phyloP scores from a whole-genome alignment of 2,888 invertebrate species.

The Pachydiplax longipennis region DNA sequence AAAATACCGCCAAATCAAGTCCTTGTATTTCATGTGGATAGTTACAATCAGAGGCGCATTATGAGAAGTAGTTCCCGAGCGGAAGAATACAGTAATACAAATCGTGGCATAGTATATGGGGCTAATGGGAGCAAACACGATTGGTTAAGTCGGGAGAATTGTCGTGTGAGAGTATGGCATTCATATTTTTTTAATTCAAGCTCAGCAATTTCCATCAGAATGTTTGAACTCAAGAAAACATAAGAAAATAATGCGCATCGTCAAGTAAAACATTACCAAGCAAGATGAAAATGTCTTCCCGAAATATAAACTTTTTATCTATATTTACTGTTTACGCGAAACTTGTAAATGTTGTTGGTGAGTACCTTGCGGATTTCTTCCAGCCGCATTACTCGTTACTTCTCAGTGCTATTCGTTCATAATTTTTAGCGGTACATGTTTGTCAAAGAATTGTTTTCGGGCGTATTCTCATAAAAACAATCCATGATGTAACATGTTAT shows the following conservation, averaged over 20 bases:
- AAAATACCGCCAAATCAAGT: background rate
- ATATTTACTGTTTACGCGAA: slow-evolving; percentile 36
- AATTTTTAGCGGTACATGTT: no score
- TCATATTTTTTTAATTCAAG: background rate
- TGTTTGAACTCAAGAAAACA: background rate
- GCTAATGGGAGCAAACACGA: slow-evolving; percentile 34
- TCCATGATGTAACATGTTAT: no score
- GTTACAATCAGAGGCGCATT: background rate
- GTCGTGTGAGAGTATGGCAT: slow-evolving; percentile 21
- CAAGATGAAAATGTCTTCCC: slow-evolving; percentile 35
- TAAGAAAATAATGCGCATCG: background rate
- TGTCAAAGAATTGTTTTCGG: no score
- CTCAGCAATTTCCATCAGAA: background rate
- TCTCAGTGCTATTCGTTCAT: background rate
- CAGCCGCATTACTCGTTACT: background rate
- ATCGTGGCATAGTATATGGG: slow-evolving; percentile 31
- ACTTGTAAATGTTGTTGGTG: slow-evolving; percentile 37
- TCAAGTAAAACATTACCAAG: background rate
- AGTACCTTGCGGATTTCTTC: background rate
- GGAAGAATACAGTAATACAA: slow-evolving; percentile 24
- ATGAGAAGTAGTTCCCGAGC: background rate
- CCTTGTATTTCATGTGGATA: background rate
- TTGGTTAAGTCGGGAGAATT: background rate
- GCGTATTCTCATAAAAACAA: no score
- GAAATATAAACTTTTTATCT: slow-evolving; percentile 26